phyloP scores from a whole-genome alignment of 2,888 invertebrate genomes.

The Euclidia mi region DNA sequence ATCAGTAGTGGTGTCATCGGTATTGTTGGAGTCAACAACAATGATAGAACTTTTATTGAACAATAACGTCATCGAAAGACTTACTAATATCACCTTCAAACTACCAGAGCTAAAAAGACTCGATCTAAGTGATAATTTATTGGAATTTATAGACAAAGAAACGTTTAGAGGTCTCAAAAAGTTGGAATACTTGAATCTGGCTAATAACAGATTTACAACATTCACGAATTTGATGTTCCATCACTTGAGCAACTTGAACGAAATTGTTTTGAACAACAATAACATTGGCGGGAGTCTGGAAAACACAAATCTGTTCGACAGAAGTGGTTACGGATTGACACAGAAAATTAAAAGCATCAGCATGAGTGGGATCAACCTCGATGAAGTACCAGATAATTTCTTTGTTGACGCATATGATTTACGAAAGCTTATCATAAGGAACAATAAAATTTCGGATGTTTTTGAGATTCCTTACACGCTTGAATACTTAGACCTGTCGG shows the following conservation, averaged over 20 bases:
- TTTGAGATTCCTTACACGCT: slow-evolving; percentile 90
- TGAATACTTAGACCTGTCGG: slow-evolving; percentile 91
- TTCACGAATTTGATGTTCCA: slow-evolving; percentile 79
- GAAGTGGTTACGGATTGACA: slow-evolving; percentile 77
- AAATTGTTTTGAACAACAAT: slow-evolving; percentile 83
- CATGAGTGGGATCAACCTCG: slow-evolving; percentile 72
- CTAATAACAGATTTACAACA: slow-evolving; percentile 78
- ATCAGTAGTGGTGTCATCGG: slow-evolving; percentile 57
- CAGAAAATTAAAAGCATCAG: slow-evolving; percentile 73
- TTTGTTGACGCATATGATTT: slow-evolving; percentile 83
- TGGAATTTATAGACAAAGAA: slow-evolving; percentile 75
- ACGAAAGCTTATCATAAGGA: slow-evolving; percentile 80
- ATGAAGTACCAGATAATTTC: slow-evolving; percentile 76
- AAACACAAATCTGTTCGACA: slow-evolving; percentile 75
- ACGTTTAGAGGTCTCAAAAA: slow-evolving; percentile 76
- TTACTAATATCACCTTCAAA: slow-evolving; percentile 67
- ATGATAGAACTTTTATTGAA: slow-evolving; percentile 70
- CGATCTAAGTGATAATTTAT: slow-evolving; percentile 79
- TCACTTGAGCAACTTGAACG: slow-evolving; percentile 73
- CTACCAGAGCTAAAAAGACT: slow-evolving; percentile 74
- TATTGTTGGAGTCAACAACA: slow-evolving; percentile 65
- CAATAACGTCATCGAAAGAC: slow-evolving; percentile 70
- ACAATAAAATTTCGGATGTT: slow-evolving; percentile 88
- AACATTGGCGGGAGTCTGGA: slow-evolving; percentile 74
- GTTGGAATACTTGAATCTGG: slow-evolving; percentile 80